phyloP scores from a whole-genome alignment of 2,113 vertebrate species.

The Corvus cornix region DNA sequence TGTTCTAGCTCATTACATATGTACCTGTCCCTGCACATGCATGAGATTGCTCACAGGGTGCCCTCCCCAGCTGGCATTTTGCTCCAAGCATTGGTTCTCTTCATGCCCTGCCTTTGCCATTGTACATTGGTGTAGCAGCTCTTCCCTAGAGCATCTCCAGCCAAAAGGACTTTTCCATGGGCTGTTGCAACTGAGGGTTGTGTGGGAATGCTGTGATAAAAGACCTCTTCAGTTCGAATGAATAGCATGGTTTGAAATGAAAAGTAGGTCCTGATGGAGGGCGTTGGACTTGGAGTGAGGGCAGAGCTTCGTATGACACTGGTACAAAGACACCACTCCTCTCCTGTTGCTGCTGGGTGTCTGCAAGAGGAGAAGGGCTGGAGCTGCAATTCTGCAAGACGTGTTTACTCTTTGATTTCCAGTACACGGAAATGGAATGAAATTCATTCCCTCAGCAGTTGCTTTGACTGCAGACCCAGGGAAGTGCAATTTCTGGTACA shows the following conservation, averaged over 20 bases:
- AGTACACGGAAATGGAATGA: not conserved
- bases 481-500: not conserved
- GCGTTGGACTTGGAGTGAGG: not conserved
- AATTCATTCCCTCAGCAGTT: slow-evolving; percentile 3
- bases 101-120: not conserved
- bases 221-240: not conserved
- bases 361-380: not conserved
- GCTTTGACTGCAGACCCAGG: not conserved
- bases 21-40: not conserved
- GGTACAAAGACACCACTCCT: not conserved
- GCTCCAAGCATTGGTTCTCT: not conserved
- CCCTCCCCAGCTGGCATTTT: not conserved
- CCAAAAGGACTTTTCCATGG: not conserved
- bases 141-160: not conserved
- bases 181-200: not conserved
- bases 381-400: slow-evolving; percentile 4
- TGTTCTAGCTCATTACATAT: not conserved
- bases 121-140: not conserved
- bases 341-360: not conserved
- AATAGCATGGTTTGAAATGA: not conserved
- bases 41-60: not conserved
- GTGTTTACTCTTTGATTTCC: slow-evolving; percentile 1
- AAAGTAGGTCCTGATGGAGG: not conserved
- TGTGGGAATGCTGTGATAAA: not conserved
- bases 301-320: not conserved